A percentile compares a stretch with the other conserved stretches of the same genome.
These are phyloP conservation scores for Phyllotis vaccarum DNA, from an alignment of 2,797 vertebrate genomes.

Conservation along the genomic window DNA sequence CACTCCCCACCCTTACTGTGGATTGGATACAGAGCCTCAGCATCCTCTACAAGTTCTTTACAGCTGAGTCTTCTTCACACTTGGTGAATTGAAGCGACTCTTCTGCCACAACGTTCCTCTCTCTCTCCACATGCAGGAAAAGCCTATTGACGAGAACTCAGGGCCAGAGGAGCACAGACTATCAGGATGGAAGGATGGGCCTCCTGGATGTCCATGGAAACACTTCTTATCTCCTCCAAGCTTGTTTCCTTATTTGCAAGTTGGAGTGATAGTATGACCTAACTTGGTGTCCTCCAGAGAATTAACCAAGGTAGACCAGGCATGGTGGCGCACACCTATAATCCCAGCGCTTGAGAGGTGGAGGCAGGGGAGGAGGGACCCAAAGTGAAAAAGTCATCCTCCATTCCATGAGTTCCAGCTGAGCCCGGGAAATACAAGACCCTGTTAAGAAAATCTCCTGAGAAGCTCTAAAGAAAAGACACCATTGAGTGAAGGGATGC, in stretches of 20 bases:
- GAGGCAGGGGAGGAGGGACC: neutral
- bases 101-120: accelerated
- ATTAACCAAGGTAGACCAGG: neutral
- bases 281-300: neutral
- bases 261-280: neutral
- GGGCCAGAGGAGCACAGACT: accelerated
- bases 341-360: neutral
- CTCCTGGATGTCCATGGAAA: too few relatives aligned
- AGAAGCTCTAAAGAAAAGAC: neutral
- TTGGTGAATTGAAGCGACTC: neutral
- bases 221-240: neutral
- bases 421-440: neutral
- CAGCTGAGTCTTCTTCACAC: neutral
- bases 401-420: neutral
- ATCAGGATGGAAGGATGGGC: neutral
- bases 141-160: neutral
- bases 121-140: neutral
- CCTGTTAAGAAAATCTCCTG: neutral
- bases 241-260: neutral
- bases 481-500: neutral
- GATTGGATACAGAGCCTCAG: neutral
- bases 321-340: neutral
- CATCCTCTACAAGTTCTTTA: neutral
- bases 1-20: too few relatives aligned
- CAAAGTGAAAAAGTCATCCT: neutral